Conservation (phyloP, 2,113 vertebrate species). For the Myrmophylax atrothorax region DNA sequence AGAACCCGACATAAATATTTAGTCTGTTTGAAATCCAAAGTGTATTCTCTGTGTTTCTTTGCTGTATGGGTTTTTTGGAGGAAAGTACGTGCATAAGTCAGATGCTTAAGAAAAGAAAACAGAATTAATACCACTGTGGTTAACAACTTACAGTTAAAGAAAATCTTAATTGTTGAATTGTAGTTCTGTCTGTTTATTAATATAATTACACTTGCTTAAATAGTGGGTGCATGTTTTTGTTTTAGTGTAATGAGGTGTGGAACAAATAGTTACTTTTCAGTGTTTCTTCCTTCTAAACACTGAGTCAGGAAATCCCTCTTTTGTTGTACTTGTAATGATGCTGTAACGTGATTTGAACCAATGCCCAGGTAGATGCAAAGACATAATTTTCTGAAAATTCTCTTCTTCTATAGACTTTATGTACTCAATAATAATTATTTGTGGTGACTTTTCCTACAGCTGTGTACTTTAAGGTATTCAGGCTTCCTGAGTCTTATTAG, state of each 20-base stretch:
- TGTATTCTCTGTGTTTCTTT: neutral
- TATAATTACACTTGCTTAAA: neutral
- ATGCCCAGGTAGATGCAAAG: neutral
- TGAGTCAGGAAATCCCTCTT: constrained; percentile 24
- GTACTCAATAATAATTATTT: neutral
- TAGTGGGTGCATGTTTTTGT: neutral
- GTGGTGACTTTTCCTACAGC: neutral
- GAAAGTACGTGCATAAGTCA: neutral
- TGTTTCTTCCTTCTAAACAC: neutral
- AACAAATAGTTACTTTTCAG: neutral
- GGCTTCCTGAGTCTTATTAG: neutral
- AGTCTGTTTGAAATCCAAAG: neutral
- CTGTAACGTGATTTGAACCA: neutral
- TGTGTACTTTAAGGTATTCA: neutral
- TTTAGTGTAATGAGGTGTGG: neutral
- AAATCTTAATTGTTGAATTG: neutral
- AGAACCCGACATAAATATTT: neutral
- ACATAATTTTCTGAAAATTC: neutral
- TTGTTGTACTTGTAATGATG: neutral
- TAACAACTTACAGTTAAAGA: neutral
- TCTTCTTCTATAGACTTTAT: neutral
- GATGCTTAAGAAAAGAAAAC: neutral
- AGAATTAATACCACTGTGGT: neutral
- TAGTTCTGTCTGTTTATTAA: neutral
- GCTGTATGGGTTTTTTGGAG: neutral